Evolutionary conservation across 2,113 vertebrate genomes (phyloP), one percentile per base, ranked within the genome.

Genomic region (Lophura nycthemera): DNA sequence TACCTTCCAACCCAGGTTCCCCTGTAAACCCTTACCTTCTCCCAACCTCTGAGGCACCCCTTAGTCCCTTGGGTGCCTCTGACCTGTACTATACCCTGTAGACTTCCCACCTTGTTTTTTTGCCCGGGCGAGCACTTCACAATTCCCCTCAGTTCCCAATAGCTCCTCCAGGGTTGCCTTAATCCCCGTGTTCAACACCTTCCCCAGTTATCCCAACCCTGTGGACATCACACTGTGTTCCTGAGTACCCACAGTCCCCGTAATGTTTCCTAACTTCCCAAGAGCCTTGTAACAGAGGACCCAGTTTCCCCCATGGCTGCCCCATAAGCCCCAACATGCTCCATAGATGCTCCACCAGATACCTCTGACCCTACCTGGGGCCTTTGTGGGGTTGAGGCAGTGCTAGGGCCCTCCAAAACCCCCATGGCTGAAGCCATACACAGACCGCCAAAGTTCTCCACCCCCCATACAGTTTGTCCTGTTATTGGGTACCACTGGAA

Each of bases 151-250:
- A 36, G 22, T 83, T n/a, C 9, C 24, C 15, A 17, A 30, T 27
- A 63, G 25, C 2, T 5, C 12, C 11, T 24, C 19, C 11, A 21
- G 16, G 24, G 11, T 6, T 2, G 17, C 7, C 3, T 4, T 10
- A 17, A 4, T 75, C 25, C 43, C 48, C 73, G 17, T 38, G 10
- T 64, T 14, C 25, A 61, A 19, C 9, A 57, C 20, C 60, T 24
- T 83, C 2, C 32, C 11, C 7, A 2, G 2, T 2, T 42, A 27
- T 65, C 61, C 45, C 27, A 6, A 82, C 57, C 10, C 32, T 84
- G 9, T 8, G 21, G 38, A 7, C 64, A 29, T 71, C 61, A 67
- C 32, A 7, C 12, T 75, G 47, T 32, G 75, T 72, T 85, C 36
- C 48, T 17, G 11, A 25, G 52, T 61, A 32, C 9, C 16, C 32